Percentiles rank a stretch among this genome's conserved stretches.
These are phyloP conservation scores for Formicarius rufipectus DNA, from an alignment of 2,113 vertebrate genomes.

Conservation along the genomic window DNA sequence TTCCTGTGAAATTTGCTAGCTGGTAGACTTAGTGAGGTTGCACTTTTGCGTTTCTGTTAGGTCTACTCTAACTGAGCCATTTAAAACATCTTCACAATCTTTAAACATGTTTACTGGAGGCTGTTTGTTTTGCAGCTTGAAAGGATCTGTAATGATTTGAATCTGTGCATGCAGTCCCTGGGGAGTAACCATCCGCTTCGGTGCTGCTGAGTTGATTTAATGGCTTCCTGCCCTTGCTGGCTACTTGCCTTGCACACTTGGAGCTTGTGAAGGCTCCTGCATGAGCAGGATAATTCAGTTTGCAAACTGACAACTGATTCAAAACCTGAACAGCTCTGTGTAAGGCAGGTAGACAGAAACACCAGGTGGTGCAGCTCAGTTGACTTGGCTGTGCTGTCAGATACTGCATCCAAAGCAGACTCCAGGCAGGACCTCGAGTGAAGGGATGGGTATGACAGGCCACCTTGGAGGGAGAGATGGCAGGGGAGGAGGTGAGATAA, in stretches of 20 bases:
- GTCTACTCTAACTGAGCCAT: background rate
- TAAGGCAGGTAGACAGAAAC: background rate
- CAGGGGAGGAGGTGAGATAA: background rate
- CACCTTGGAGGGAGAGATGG: background rate
- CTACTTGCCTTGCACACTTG: background rate
- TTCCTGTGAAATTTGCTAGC: background rate
- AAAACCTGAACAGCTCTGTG: background rate
- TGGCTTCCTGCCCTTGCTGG: background rate
- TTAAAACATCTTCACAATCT: background rate
- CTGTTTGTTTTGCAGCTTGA: background rate
- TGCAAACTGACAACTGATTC: background rate
- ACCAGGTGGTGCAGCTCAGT: background rate
- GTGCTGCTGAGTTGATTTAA: background rate
- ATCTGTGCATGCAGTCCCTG: background rate
- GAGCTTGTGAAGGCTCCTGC: background rate
- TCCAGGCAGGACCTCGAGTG: background rate
- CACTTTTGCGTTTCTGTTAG: background rate
- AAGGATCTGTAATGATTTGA: background rate
- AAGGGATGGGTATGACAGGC: background rate
- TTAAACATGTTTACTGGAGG: background rate
- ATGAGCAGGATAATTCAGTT: background rate
- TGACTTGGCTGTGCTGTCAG: background rate
- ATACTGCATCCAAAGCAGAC: fast-evolving
- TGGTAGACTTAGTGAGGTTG: background rate
- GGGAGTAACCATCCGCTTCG: background rate